Evolutionary conservation across 2,888 invertebrate genomes (phyloP), one percentile per base, ranked within the genome.

Genomic region (Tipula lateralis): DNA sequence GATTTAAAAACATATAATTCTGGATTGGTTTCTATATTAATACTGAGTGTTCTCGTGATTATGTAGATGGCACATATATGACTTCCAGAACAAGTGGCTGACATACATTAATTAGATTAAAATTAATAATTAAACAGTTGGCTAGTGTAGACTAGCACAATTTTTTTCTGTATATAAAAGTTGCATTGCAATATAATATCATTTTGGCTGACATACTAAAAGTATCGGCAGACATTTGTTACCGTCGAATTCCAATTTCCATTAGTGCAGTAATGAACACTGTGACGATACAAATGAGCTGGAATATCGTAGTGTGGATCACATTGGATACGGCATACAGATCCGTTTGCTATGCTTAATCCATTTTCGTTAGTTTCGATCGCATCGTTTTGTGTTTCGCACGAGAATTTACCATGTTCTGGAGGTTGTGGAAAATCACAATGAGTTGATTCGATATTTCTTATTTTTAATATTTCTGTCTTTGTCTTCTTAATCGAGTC

Each of bases 221-320:
- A 82, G 30, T 82, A 16, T 34, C 83, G 83, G 19, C 83, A 83
- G 1, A 83, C 83, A 36, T 34, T 83, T 9, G 24, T 29, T 50
- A 85, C 84, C 7, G 87, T 87, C 29, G 86, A 84, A 83, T 87
- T 87, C 87, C 86, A 87, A 44, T 36, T 83, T 2, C 87, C 87
- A 83, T 85, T 85, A 12, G 84, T 13, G 83, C 87, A 87, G 24
- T 84, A 82, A 29, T 87, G 85, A 7, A 84, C 29, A 84, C 86
- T 84, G 24, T 84, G 85, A 2, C 34, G 5, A 29, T 86, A 66
- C n/a, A 86, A 85, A 82, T 86, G 36, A 2, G 83, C 13, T 24
- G 86, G 86, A 36, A 87, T 86, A 30, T 86, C 86, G 83, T 85
- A 86, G 36, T 85, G 82, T 44, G 13, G 6, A 44, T 86, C 84